phyloP scores from a whole-genome alignment of 1,140 invertebrate species.

The Drosophila lowei region DNA sequence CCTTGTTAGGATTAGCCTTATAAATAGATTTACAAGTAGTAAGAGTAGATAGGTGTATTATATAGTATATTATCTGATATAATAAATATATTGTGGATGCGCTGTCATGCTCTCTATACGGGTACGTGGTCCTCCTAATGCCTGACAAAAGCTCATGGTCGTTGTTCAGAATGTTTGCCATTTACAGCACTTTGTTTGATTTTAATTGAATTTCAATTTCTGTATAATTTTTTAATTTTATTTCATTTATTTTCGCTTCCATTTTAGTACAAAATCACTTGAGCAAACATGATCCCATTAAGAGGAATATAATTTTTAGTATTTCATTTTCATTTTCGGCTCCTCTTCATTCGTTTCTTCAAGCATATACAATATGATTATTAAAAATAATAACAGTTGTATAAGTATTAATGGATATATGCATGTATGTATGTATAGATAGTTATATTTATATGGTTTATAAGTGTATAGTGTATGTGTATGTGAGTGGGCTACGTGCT shows the following conservation, averaged over 20 bases:
- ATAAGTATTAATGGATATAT: conserved; percentile 50
- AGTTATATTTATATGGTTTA: conserved; percentile 32
- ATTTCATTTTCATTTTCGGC: conserved; percentile 17
- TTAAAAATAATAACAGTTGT: conserved; percentile 54
- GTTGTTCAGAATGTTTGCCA: conserved; percentile 15
- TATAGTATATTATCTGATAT: conserved; percentile 50
- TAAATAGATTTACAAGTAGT: conserved; percentile 60
- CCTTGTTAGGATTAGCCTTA: conserved; percentile 63
- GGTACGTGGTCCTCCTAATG: conserved; percentile 2
- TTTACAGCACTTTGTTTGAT: conserved; percentile 39
- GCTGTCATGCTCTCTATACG: conserved; percentile 29
- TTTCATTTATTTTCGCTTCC: conserved; percentile 36
- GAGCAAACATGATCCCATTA: conserved; percentile 55
- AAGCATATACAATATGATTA: conserved; percentile 55
- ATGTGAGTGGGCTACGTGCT: conserved; percentile 50
- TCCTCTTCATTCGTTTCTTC: conserved; percentile 21
- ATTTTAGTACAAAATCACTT: conserved; percentile 55
- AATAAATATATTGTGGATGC: conserved; percentile 67
- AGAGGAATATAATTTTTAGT: conserved; percentile 38
- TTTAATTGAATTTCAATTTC: conserved; percentile 17
- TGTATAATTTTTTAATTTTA: conserved; percentile 14
- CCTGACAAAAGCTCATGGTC: conserved; percentile 7
- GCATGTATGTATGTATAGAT: conserved; percentile 27
- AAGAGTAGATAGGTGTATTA: conserved; percentile 1
- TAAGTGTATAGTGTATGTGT: conserved; percentile 18